Evolutionary conservation across 2,113 vertebrate species (phyloP), one percentile per base, ranked within the genome.

Genomic region (Taxidea taxus): DNA sequence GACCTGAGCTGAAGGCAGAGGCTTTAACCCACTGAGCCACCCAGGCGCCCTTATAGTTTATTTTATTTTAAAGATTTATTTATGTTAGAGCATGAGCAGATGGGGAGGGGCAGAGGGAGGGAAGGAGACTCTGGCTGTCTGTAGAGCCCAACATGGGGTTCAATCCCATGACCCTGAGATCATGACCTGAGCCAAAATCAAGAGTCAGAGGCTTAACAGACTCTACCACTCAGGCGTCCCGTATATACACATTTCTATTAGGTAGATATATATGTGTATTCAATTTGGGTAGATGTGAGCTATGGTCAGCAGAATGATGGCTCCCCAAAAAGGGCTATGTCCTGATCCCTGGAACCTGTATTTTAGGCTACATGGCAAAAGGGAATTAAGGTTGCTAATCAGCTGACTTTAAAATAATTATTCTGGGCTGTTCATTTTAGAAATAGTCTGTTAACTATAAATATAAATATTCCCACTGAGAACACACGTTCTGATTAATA

Each of bases 401-500:
- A 72, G 29, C 66, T 92, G 56, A 29, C 27, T 47, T 97, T 95
- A 85, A 85, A 85, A 86, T 27, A 92, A 12, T 60, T 62, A 86
- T 56, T 90, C 29, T 60, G 11, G 20, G 51, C 66, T 66, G 23
- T 75, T 89, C 64, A 82, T 92, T 90, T 80, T 83, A 83, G 77
- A 93, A 90, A 88, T 1, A 80, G 13, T 7, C 49, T 39, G 34
- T 77, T 82, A 68, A 72, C 31, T 68, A 31, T 84, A 68, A 16
- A 66, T 86, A 66, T 31, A 91, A 94, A 84, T 94, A 87, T 62
- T 78, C 18, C 58, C 68, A 37, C 13, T 77, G 90, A 84, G 21
- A 92, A 83, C 10, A 64, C 13, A 94, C 74, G 23, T 89, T 93
- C 80, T 96, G 64, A 51, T 68, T 94, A 64, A 87, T 56, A 81